Conservation (phyloP, 64 coral and sea anemone genomes). For the Hydrozoanthus tunicans region DNA sequence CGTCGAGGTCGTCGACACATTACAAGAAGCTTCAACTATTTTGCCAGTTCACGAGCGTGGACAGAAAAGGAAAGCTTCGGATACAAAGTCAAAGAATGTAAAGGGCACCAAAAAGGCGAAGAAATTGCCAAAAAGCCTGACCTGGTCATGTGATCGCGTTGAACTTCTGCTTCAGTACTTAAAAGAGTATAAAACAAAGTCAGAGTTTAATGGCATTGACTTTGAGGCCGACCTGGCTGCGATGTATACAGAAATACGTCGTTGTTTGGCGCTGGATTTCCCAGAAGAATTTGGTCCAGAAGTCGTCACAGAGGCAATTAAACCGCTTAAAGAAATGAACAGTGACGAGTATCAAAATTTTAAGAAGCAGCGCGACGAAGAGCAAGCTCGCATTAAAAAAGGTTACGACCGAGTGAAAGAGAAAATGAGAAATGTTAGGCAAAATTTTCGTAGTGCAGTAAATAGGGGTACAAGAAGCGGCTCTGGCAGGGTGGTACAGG, state of each 20-base stretch:
- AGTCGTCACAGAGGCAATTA: slow-evolving; percentile 14
- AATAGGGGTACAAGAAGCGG: slow-evolving; percentile 30
- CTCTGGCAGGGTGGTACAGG: background rate
- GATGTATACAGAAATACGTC: slow-evolving; percentile 37
- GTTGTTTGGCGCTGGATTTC: slow-evolving; percentile 32
- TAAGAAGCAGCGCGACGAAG: slow-evolving; percentile 10
- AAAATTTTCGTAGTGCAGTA: slow-evolving; percentile 13
- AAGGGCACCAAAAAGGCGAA: slow-evolving; percentile 13
- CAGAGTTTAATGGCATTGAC: slow-evolving; percentile 18
- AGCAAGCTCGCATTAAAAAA: slow-evolving; percentile 14
- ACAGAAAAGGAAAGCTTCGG: background rate
- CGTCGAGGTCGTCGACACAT: background rate
- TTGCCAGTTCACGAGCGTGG: background rate
- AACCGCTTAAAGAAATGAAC: slow-evolving; percentile 15
- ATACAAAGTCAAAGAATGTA: background rate
- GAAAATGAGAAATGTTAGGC: slow-evolving; percentile 16
- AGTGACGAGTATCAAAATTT: slow-evolving; percentile 23
- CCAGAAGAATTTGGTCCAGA: slow-evolving; percentile 43
- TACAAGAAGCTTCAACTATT: background rate
- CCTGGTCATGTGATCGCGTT: background rate
- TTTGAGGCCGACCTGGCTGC: slow-evolving; percentile 31
- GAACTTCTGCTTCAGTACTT: slow-evolving; percentile 19
- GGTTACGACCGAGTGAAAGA: slow-evolving; percentile 20
- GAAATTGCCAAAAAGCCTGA: slow-evolving; percentile 14
- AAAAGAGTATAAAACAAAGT: slow-evolving; percentile 29